These are phyloP conservation scores for Pempheris klunzingeri DNA, from an alignment of 2,797 vertebrate genomes.

Conservation along the genomic window DNA sequence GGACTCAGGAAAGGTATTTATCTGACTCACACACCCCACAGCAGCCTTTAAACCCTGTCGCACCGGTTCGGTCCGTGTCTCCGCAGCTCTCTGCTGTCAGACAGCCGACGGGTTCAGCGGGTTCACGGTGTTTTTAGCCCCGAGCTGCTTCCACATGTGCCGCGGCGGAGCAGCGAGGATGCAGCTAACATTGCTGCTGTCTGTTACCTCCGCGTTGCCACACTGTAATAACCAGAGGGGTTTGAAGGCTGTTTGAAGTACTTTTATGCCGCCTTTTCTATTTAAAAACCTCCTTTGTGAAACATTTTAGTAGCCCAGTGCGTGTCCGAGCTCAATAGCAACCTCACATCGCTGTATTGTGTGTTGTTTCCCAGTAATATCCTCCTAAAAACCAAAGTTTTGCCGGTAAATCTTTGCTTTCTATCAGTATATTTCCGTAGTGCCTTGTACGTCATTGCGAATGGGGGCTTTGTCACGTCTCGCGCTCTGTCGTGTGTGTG, in stretches of 20 bases:
- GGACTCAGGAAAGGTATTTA: constrained; percentile 81
- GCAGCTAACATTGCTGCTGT: neutral
- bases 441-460: neutral
- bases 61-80: constrained; percentile 1
- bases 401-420: too few relatives aligned
- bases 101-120: constrained; percentile 1
- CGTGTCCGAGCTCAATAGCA: neutral
- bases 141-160: constrained; percentile 28
- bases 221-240: fast-evolving
- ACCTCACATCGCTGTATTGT: neutral
- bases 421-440: neutral
- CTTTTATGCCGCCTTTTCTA: neutral
- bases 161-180: neutral
- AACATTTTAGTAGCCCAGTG: neutral
- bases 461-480: neutral
- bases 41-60: neutral
- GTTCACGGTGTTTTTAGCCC: constrained; percentile 15
- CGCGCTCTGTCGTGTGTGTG: too few relatives aligned
- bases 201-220: neutral
- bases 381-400: neutral
- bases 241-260: neutral
- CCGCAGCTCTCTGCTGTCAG: constrained; percentile 3
- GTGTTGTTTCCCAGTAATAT: neutral
- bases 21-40: too few relatives aligned
- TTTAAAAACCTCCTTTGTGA: too few relatives aligned